A percentile compares a stretch with the other conserved stretches of the same genome.
phyloP scores from a whole-genome alignment of 2,113 vertebrate genomes.

The Xyliphius kryptos region DNA sequence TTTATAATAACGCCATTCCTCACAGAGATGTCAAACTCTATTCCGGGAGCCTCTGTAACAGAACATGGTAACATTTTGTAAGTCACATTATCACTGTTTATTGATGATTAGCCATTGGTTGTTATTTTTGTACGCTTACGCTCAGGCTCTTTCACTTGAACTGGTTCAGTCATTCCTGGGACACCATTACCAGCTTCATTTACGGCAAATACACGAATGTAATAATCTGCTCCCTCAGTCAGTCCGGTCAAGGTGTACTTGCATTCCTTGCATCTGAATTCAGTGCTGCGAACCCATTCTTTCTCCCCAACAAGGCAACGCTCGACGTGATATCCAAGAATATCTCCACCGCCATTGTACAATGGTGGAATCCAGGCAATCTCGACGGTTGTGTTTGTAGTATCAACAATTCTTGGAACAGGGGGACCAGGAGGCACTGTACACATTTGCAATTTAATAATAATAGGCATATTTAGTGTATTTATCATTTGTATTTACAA shows the following conservation, averaged over 20 bases:
- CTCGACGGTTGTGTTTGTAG: constrained; percentile 80
- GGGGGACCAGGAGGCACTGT: constrained; percentile 95
- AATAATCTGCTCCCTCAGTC: constrained; percentile 90
- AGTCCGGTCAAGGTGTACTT: constrained; percentile 83
- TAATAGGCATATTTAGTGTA: not conserved
- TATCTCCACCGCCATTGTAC: constrained; percentile 86
- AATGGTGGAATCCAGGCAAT: constrained; percentile 87
- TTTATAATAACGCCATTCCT: constrained; percentile 78
- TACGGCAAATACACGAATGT: constrained; percentile 82
- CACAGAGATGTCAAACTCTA: constrained; percentile 83
- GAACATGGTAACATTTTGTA: constrained; percentile 30
- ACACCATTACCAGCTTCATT: constrained; percentile 89
- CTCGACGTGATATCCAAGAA: constrained; percentile 93
- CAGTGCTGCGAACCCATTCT: constrained; percentile 93
- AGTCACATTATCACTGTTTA: not conserved
- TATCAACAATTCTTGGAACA: constrained; percentile 69
- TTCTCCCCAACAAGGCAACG: constrained; percentile 78
- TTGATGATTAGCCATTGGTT: too few relatives aligned
- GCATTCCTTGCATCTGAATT: constrained; percentile 72
- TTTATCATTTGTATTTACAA: too few relatives aligned
- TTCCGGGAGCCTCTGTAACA: constrained; percentile 75
- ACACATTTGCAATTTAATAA: constrained; percentile 8
- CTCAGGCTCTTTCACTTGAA: constrained; percentile 86
- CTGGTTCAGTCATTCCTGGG: constrained; percentile 80
- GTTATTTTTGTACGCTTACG: constrained; percentile 59